phyloP scores from a whole-genome alignment of 2,113 vertebrate genomes.

The Thomomys bottae region DNA sequence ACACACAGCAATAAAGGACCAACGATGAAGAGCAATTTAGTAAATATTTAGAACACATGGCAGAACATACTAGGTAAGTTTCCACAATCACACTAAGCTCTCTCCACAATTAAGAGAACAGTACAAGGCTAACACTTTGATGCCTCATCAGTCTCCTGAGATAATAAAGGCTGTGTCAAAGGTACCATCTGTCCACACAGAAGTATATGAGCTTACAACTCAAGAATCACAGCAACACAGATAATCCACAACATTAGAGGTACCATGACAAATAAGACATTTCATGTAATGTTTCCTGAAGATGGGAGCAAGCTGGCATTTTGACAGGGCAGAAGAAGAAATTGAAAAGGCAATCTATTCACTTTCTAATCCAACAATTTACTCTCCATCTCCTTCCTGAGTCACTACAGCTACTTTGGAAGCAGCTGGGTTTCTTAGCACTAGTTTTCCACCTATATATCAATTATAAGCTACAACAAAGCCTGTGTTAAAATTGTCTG shows the following conservation, averaged over 20 bases:
- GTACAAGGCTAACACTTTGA: constrained; percentile 44
- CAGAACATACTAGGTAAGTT: constrained; percentile 28
- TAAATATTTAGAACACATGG: constrained; percentile 73
- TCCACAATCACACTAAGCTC: constrained; percentile 29
- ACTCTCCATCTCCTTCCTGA: constrained; percentile 42
- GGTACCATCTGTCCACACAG: constrained; percentile 31
- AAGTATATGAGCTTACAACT: not conserved
- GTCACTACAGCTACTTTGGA: not conserved
- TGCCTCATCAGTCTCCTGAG: not conserved
- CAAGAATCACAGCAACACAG: constrained; percentile 2
- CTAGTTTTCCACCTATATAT: constrained; percentile 24
- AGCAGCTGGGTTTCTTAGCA: constrained; percentile 22
- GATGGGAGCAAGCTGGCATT: constrained; percentile 5
- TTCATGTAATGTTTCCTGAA: constrained; percentile 59
- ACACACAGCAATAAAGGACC: constrained; percentile 43
- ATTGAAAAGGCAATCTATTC: constrained; percentile 40
- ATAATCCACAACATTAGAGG: constrained; percentile 48
- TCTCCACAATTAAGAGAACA: constrained; percentile 56
- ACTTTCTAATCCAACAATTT: constrained; percentile 13
- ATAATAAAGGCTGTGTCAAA: constrained; percentile 53
- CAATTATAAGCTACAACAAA: constrained; percentile 22
- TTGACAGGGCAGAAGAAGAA: constrained; percentile 15
- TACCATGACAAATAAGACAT: constrained; percentile 45
- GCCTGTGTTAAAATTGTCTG: not conserved
- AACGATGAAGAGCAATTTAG: constrained; percentile 62